Evolutionary conservation across 2,888 invertebrate species (phyloP), one percentile per base, ranked within the genome.

Genomic region (Sinopyrophorus schimmeli): DNA sequence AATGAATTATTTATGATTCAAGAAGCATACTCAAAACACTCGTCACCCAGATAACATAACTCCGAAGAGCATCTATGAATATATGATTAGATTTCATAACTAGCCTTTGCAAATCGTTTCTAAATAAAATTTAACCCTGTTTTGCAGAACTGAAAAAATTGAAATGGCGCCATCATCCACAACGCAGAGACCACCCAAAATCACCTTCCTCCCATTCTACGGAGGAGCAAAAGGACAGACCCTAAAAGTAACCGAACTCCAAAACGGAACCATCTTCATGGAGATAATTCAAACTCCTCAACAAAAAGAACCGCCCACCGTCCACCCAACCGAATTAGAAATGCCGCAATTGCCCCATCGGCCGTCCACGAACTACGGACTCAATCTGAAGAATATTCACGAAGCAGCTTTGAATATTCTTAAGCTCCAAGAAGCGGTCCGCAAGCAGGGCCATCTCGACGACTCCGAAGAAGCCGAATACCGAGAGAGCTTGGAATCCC

Each of bases 151-250:
- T n/a, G n/a, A 9, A 24, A 5, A 7, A 24, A n/a, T 24, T 24
- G 1, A 9, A 24, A 24, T 24, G 11, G 10, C 24, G 5, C 24
- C 9, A 24, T 9, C 3, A 10, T 24, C 9, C 24, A 1, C 9
- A n/a, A n/a, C n/a, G n/a, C n/a, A n/a, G n/a, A n/a, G 7, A 10
- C 15, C 12, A 2, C 44, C 44, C n/a, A 70, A 66, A 63, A 58
- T 73, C 27, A 69, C 69, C 0, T 47, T 69, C 41, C 64, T 85
- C 24, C 83, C 86, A 7, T 87, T 82, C 70, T 87, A 87, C 64
- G 87, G 88, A 1, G 87, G 86, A 17, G 83, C 80, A 1, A 82
- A 81, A 63, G 87, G 87, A 0, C 84, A 86, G 69, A 80, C 82
- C 41, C 70, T 86, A 59, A 80, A 80, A 77, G 74, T 83, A 38